A percentile compares a stretch with the other conserved stretches of the same genome.
These are phyloP conservation scores for Muscicapa adusta DNA, from an alignment of 2,113 vertebrate genomes.

Conservation along the genomic window DNA sequence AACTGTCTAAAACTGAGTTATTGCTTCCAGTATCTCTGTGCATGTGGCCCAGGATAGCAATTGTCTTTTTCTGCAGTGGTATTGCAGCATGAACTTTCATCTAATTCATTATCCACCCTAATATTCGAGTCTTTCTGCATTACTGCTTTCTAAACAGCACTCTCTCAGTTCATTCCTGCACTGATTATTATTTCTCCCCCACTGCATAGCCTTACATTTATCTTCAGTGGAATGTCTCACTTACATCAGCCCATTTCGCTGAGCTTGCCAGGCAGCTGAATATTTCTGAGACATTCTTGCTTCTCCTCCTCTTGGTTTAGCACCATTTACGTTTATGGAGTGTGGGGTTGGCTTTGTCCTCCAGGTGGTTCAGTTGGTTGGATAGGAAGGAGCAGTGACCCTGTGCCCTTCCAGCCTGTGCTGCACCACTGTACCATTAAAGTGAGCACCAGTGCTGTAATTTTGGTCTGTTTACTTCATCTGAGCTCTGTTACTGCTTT, in stretches of 20 bases:
- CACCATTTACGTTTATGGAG: not conserved
- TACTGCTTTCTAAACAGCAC: slow-evolving; percentile 58
- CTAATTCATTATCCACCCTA: slow-evolving; percentile 55
- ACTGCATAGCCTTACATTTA: slow-evolving; percentile 37
- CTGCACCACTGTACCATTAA: not conserved
- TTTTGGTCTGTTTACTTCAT: not conserved
- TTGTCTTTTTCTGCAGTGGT: slow-evolving; percentile 51
- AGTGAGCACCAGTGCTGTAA: not conserved
- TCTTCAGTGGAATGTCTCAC: slow-evolving; percentile 44
- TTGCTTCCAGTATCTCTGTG: slow-evolving; percentile 43
- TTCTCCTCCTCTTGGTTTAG: slow-evolving; percentile 7
- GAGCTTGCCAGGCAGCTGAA: slow-evolving; percentile 16
- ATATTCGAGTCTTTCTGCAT: slow-evolving; percentile 50
- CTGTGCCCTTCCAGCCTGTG: not conserved
- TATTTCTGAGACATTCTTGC: slow-evolving; percentile 13
- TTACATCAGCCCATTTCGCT: not conserved
- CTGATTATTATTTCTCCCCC: slow-evolving; percentile 57
- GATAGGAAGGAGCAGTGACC: not conserved
- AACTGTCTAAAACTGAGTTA: slow-evolving; percentile 30
- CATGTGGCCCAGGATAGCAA: slow-evolving; percentile 38
- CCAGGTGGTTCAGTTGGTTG: not conserved
- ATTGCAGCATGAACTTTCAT: slow-evolving; percentile 50
- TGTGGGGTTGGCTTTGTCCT: not conserved
- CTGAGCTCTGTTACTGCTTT: not conserved
- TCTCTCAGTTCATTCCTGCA: slow-evolving; percentile 48